Conservation (phyloP, 2,797 vertebrate species). For the Enteromius treurensis region DNA sequence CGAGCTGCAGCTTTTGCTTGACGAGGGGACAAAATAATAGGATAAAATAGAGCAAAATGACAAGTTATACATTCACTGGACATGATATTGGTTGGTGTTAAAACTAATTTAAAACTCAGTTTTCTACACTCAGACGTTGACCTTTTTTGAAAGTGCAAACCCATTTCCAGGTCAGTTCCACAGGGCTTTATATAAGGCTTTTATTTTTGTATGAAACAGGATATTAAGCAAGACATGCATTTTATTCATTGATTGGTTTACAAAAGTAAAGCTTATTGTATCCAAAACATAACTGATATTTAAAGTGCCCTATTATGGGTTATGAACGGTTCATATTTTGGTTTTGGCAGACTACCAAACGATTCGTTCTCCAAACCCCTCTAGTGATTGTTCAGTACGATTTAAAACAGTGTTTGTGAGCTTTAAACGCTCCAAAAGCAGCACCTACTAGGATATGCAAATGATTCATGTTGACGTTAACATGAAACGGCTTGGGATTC, state of each 20-base stretch:
- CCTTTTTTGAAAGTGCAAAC: conserved; percentile 27
- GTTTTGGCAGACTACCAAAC: too few species aligned
- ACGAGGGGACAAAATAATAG: neutral
- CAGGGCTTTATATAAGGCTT: neutral
- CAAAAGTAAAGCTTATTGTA: neutral
- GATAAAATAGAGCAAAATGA: neutral
- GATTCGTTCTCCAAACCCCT: too few species aligned
- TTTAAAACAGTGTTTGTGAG: too few species aligned
- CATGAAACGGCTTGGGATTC: too few species aligned
- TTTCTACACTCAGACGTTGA: conserved; percentile 15
- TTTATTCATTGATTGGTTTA: neutral
- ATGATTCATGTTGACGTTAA: too few species aligned
- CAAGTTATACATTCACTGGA: neutral
- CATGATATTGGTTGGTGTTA: neutral
- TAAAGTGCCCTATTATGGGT: neutral
- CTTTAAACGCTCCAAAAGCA: too few species aligned
- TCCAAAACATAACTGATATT: neutral
- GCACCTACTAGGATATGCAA: too few species aligned
- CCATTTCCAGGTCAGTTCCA: neutral
- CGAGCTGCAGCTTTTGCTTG: neutral
- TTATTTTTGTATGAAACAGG: neutral
- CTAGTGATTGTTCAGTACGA: too few species aligned
- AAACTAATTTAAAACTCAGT: conserved; percentile 26
- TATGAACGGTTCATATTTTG: too few species aligned
- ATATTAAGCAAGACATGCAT: neutral